Percentiles rank a stretch among this genome's conserved stretches.
Conservation (phyloP, 2,797 vertebrate species). For the Buphagus erythrorhynchus region DNA sequence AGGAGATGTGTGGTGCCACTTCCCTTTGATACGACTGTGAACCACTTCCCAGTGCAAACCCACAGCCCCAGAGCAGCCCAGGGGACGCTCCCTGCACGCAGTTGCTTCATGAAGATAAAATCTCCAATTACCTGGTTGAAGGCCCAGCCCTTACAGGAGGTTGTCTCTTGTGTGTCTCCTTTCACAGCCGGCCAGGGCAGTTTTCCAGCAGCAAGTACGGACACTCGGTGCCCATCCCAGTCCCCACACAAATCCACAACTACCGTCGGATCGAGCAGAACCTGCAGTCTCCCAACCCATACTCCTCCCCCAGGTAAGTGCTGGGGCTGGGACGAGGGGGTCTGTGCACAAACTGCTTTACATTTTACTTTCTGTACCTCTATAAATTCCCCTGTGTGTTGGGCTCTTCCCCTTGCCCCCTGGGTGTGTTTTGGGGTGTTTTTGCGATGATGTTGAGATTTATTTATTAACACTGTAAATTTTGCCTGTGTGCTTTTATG, state of each 20-base stretch:
- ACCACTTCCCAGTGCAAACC: not conserved
- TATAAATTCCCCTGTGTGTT: not conserved
- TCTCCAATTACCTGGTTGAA: not conserved
- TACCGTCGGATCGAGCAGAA: slow-evolving; percentile 93
- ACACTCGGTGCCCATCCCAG: slow-evolving; percentile 90
- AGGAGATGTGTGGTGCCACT: not conserved
- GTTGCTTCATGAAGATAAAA: not conserved
- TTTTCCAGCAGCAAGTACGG: slow-evolving; percentile 77
- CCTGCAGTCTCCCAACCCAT: slow-evolving; percentile 83
- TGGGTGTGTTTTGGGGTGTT: not conserved
- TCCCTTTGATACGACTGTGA: not conserved
- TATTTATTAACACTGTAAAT: not conserved
- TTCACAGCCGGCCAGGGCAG: slow-evolving; percentile 75
- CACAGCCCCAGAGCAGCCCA: not conserved
- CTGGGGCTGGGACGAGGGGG: not conserved
- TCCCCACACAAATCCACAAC: slow-evolving; percentile 94
- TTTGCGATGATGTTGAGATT: not conserved
- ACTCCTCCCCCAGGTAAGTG: slow-evolving; percentile 81
- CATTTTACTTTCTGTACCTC: not conserved
- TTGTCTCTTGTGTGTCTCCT: not conserved
- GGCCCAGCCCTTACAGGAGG: not conserved
- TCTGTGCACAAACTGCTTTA: not conserved
- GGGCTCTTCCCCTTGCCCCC: not conserved
- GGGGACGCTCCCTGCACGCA: not conserved
- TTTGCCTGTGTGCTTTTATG: not conserved